Evolutionary conservation across 2,797 vertebrate species (phyloP).

Genomic region (Amniataba percoides): DNA sequence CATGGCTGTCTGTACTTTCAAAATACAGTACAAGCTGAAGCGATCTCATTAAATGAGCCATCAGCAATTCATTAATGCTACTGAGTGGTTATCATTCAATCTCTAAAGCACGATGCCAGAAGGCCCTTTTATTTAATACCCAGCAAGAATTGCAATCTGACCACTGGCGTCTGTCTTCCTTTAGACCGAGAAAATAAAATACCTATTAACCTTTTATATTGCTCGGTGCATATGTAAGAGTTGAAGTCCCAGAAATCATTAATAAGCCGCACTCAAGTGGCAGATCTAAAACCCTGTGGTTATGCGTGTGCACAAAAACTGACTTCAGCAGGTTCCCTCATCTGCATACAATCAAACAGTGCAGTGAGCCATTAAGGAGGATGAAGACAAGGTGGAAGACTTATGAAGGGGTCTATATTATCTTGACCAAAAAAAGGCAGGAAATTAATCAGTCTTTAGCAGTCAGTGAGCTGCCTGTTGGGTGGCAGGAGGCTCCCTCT

Average conservation of each 20-base stretch:
- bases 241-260: conserved; percentile 77
- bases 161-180: conserved; percentile 35
- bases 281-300: conserved; percentile 67
- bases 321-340: conserved; percentile 77
- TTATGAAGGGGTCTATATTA: conserved; percentile 59
- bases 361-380: conserved; percentile 73
- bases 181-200: conserved; percentile 62
- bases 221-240: conserved; percentile 62
- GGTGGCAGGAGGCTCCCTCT: conserved; percentile 36
- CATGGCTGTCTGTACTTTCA: conserved; percentile 44
- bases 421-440: conserved; percentile 69
- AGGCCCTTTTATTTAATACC: conserved; percentile 62
- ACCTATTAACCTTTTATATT: conserved; percentile 76
- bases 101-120: conserved; percentile 40
- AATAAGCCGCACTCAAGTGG: conserved; percentile 74
- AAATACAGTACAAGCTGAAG: conserved; percentile 33
- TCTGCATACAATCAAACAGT: conserved; percentile 84
- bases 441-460: conserved; percentile 70
- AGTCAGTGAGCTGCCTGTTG: conserved; percentile 46
- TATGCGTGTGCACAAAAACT: conserved; percentile 68
- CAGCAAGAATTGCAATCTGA: conserved; percentile 46
- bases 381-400: conserved; percentile 55
- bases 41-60: conserved; percentile 52
- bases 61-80: conserved; percentile 46
- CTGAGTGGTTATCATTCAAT: conserved; percentile 48